A percentile compares a stretch with the other conserved stretches of the same genome.
phyloP scores from a whole-genome alignment of 2,888 invertebrate species.

The Heliconius sara region DNA sequence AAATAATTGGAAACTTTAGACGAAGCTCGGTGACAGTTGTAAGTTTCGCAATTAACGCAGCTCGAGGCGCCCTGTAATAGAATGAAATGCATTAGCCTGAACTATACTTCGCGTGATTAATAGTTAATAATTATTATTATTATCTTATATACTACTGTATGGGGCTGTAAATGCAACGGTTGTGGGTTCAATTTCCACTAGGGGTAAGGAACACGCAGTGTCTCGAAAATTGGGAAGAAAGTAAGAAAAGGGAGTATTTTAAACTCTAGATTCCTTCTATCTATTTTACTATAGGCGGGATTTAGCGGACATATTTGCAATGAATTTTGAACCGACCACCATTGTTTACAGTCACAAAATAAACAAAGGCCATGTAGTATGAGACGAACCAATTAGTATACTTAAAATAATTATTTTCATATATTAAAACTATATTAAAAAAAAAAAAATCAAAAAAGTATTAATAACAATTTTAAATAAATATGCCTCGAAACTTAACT shows the following conservation, averaged over 20 bases:
- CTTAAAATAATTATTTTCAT: neutral
- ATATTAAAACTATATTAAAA: neutral
- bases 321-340: too few species aligned
- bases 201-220: too few species aligned
- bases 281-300: too few species aligned
- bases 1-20: slow-evolving; percentile 27
- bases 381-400: too few species aligned
- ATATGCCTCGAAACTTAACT: neutral
- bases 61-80: slow-evolving; percentile 30
- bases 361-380: too few species aligned
- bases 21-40: slow-evolving; percentile 27
- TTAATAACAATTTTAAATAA: neutral
- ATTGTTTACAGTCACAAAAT: too few species aligned
- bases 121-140: slow-evolving; percentile 4
- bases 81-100: slow-evolving; percentile 28
- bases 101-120: slow-evolving; percentile 17
- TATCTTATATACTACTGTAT: neutral
- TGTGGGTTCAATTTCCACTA: neutral
- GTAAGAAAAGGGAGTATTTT: too few species aligned
- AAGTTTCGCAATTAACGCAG: slow-evolving; percentile 37
- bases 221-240: too few species aligned
- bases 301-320: too few species aligned
- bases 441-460: too few species aligned
- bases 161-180: neutral
- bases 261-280: too few species aligned